phyloP scores from a whole-genome alignment of 64 coral and sea anemone genomes.

The Catalaphyllia jardinei region DNA sequence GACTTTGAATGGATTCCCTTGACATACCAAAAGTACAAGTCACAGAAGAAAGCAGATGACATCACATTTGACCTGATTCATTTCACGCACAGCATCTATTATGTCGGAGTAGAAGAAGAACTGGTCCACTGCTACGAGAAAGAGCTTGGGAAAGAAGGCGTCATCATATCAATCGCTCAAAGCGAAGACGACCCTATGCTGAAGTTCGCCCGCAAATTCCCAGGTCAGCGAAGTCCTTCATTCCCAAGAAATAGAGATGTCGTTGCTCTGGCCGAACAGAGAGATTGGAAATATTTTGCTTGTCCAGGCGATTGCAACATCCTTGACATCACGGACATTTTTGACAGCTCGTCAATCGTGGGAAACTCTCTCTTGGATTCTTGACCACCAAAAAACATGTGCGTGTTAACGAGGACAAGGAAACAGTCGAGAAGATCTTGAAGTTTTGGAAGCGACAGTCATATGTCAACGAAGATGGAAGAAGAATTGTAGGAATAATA shows the following conservation, averaged over 20 bases:
- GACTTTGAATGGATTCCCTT: neutral
- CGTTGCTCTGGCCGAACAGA: slow-evolving; percentile 24
- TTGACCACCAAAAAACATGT: slow-evolving; percentile 9
- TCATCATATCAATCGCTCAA: neutral
- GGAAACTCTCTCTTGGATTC: slow-evolving; percentile 53
- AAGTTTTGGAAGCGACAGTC: neutral
- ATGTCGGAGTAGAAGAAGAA: slow-evolving; percentile 37
- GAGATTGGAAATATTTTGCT: slow-evolving; percentile 24
- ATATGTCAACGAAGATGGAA: neutral
- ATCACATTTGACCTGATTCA: slow-evolving; percentile 25
- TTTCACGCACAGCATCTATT: slow-evolving; percentile 54
- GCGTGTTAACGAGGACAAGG: neutral
- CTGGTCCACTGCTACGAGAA: slow-evolving; percentile 27
- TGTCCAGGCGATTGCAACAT: slow-evolving; percentile 2
- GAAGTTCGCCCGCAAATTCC: neutral
- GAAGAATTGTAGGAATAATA: neutral
- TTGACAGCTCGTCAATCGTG: slow-evolving; percentile 5
- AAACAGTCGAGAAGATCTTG: slow-evolving; percentile 1
- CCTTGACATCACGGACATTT: slow-evolving; percentile 34
- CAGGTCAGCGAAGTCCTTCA: neutral
- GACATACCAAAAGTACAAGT: neutral
- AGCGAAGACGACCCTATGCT: neutral
- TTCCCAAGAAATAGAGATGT: neutral
- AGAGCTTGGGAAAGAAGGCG: slow-evolving; percentile 1
- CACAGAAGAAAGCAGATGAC: neutral